These are phyloP conservation scores for Apotomis capreana DNA, from an alignment of 2,888 invertebrate genomes.

Conservation along the genomic window DNA sequence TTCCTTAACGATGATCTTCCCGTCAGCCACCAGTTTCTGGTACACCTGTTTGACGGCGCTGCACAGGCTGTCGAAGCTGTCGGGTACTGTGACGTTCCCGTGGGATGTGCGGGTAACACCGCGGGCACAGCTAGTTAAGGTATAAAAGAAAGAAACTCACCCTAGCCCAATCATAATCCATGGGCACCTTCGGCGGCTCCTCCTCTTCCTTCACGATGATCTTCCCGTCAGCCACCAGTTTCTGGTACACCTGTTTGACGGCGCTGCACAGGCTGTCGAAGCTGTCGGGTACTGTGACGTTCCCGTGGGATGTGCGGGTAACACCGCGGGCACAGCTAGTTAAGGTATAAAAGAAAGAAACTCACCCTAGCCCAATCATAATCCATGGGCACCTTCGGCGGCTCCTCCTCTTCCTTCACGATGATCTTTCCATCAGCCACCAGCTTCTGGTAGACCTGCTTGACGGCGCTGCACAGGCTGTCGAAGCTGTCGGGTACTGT, in stretches of 20 bases:
- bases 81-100: slow-evolving; percentile 94
- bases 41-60: slow-evolving; percentile 84
- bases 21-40: slow-evolving; percentile 89
- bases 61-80: slow-evolving; percentile 95
- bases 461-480: slow-evolving; percentile 85
- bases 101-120: slow-evolving; percentile 65
- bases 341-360: slow-evolving; percentile 41
- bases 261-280: slow-evolving; percentile 92
- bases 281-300: slow-evolving; percentile 93
- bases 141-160: slow-evolving; percentile 62
- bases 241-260: slow-evolving; percentile 85
- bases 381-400: slow-evolving; percentile 99
- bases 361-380: slow-evolving; percentile 96
- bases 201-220: slow-evolving; percentile 95
- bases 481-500: slow-evolving; percentile 97
- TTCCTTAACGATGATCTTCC: slow-evolving; percentile 92
- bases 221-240: slow-evolving; percentile 90
- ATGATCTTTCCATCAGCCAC: slow-evolving; percentile 92
- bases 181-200: slow-evolving; percentile 99
- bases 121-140: no score
- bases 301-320: slow-evolving; percentile 83
- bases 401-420: slow-evolving; percentile 95
- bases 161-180: slow-evolving; percentile 99
- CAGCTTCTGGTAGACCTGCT: slow-evolving; percentile 87
- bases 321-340: no score